These are phyloP conservation scores for Physella acuta DNA, from an alignment of 1,140 invertebrate genomes.

Conservation along the genomic window DNA sequence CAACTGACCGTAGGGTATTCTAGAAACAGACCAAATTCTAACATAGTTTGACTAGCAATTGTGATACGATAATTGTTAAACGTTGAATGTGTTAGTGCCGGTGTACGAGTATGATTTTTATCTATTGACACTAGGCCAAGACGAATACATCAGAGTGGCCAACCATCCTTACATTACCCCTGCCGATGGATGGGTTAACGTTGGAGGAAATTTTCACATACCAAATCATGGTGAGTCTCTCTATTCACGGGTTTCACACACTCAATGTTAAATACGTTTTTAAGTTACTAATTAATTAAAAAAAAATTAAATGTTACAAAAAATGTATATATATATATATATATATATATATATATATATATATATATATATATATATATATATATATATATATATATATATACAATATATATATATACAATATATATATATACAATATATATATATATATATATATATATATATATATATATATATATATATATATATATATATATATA, in stretches of 20 bases:
- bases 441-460: neutral
- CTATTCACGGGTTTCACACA: no score
- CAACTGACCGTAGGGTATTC: neutral
- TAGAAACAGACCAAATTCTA: neutral
- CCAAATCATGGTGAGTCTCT: constrained; percentile 8
- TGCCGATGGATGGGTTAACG: constrained; percentile 16
- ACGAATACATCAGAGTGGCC: constrained; percentile 6
- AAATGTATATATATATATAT: neutral
- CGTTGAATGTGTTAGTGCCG: no score
- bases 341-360: neutral
- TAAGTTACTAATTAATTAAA: neutral
- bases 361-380: no score
- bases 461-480: neutral
- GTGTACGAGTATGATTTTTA: no score
- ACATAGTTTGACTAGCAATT: neutral
- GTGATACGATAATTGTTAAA: neutral
- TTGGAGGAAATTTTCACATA: constrained; percentile 9
- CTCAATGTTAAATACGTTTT: neutral
- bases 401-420: no score
- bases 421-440: neutral
- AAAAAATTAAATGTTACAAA: neutral
- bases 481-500: neutral
- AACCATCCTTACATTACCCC: neutral
- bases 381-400: neutral
- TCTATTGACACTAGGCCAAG: neutral